phyloP scores from a whole-genome alignment of 2,797 vertebrate species.

The Ctenosaura bakeri region DNA sequence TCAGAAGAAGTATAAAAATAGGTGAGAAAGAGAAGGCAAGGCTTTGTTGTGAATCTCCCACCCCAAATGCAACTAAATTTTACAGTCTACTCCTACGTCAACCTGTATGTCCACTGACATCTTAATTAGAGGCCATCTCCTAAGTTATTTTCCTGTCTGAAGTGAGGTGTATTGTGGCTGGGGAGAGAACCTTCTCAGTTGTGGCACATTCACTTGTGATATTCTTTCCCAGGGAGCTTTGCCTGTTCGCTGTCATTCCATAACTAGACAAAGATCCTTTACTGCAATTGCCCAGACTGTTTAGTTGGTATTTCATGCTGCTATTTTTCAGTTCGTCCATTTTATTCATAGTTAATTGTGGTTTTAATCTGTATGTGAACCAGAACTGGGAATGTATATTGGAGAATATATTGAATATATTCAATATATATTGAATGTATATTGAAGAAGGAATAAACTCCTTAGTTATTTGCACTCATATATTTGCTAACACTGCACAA shows the following conservation, averaged over 20 bases:
- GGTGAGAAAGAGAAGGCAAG: not conserved
- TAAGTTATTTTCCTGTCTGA: not conserved
- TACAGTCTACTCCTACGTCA: not conserved
- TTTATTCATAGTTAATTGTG: not conserved
- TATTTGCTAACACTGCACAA: not conserved
- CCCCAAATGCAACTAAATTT: not conserved
- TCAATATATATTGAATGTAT: not conserved
- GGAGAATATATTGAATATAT: not conserved
- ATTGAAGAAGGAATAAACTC: not conserved
- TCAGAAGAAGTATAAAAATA: not conserved
- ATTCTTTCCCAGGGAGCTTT: not conserved
- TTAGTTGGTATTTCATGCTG: not conserved
- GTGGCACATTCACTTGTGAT: not conserved
- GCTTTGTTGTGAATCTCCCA: not conserved
- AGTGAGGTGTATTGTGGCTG: not conserved
- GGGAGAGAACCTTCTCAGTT: not conserved
- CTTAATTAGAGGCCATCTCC: no score
- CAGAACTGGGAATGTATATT: not conserved
- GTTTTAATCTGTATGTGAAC: conserved; percentile 4
- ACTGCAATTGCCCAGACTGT: not conserved
- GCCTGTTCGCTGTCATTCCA: not conserved
- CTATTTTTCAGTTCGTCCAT: not conserved
- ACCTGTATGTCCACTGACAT: not conserved
- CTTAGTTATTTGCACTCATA: not conserved
- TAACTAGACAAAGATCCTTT: not conserved